Conservation (phyloP, 2,113 vertebrate genomes). For the Hydrolagus affinis region DNA sequence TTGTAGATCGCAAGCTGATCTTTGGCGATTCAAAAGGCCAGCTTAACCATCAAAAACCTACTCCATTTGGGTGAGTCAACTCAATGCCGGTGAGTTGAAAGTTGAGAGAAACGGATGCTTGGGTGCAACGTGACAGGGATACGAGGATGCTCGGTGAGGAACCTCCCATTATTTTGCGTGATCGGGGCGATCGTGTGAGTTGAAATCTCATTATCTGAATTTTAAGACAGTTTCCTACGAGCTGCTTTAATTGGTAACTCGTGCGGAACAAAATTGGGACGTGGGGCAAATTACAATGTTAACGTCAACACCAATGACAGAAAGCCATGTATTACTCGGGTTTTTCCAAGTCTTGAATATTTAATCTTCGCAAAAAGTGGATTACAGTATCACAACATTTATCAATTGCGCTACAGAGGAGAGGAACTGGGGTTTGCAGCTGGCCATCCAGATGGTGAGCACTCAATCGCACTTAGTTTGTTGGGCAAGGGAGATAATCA, state of each 20-base stretch:
- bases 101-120: no score
- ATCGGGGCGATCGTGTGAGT: no score
- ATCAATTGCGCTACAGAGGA: not conserved
- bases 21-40: no score
- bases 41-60: no score
- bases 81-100: no score
- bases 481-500: not conserved
- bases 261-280: not conserved
- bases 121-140: no score
- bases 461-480: not conserved
- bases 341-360: not conserved
- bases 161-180: no score
- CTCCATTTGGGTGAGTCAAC: no score
- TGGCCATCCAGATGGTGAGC: not conserved
- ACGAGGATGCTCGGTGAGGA: no score
- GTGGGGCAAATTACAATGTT: not conserved
- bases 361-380: not conserved
- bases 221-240: not conserved
- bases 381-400: not conserved
- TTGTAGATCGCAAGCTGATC: no score
- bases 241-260: not conserved
- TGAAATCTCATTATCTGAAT: no score
- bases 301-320: not conserved
- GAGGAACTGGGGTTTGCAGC: not conserved
- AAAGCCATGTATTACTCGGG: not conserved